These are phyloP conservation scores for Eclectus roratus DNA, from an alignment of 2,113 vertebrate species.

Conservation along the genomic window DNA sequence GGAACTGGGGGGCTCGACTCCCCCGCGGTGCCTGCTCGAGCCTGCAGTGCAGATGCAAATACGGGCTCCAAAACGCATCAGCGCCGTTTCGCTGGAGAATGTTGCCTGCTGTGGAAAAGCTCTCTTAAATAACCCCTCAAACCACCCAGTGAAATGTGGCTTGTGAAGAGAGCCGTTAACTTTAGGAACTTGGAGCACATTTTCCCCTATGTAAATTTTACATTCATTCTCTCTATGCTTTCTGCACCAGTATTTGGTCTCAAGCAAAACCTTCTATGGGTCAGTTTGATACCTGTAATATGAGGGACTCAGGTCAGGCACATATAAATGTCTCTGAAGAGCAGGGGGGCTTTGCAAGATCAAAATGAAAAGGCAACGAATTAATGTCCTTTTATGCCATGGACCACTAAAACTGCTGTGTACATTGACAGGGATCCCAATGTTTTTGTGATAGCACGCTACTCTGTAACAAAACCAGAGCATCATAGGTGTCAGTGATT, in stretches of 20 bases:
- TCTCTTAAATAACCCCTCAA: neutral
- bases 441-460: neutral
- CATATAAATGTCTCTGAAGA: neutral
- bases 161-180: neutral
- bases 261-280: neutral
- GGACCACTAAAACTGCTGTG: neutral
- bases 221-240: neutral
- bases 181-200: neutral
- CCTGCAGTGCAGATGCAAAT: neutral
- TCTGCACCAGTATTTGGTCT: neutral
- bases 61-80: neutral
- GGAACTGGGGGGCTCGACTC: neutral
- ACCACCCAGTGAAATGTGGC: neutral
- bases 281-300: neutral
- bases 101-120: neutral
- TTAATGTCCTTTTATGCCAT: neutral
- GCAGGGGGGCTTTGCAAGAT: neutral
- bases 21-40: neutral
- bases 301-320: neutral
- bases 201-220: neutral
- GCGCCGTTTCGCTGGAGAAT: neutral
- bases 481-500: neutral
- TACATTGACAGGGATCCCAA: accelerated
- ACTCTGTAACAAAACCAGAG: neutral
- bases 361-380: neutral